Evolutionary conservation across 2,797 vertebrate species (phyloP).

Genomic region (Intellagama lesueurii): DNA sequence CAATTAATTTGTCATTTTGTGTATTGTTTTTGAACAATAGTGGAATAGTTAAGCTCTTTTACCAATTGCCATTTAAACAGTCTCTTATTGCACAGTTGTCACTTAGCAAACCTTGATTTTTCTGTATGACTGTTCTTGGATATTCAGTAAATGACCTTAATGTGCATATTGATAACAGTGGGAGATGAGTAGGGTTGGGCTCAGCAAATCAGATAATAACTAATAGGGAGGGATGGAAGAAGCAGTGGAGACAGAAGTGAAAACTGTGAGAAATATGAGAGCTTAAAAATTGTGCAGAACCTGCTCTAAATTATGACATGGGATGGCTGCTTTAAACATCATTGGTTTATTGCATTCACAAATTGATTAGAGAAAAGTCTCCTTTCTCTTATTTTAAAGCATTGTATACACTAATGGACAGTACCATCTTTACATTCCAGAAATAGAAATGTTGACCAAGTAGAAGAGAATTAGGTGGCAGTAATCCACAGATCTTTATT

Average conservation of each 20-base stretch:
- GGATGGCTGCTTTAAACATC: neutral
- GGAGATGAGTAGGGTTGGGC: neutral
- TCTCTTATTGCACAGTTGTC: rapidly evolving
- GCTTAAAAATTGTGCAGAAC: constrained; percentile 7
- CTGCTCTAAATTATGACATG: neutral
- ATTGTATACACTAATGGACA: constrained; percentile 10
- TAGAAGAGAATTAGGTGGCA: neutral
- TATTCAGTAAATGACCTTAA: constrained; percentile 9
- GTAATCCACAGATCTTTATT: neutral
- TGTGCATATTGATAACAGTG: constrained; percentile 17
- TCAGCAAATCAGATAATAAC: neutral
- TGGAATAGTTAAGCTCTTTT: constrained; percentile 22
- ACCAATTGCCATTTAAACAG: neutral
- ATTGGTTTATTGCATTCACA: neutral
- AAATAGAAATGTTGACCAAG: constrained; percentile 4
- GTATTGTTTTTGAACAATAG: constrained; percentile 21
- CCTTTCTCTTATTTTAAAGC: neutral
- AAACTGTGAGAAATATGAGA: neutral
- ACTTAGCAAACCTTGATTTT: constrained; percentile 19
- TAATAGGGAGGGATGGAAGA: neutral
- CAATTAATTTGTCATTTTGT: constrained; percentile 36
- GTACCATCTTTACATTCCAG: neutral
- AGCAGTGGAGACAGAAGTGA: neutral
- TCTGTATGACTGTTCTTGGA: constrained; percentile 24
- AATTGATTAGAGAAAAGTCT: neutral